Evolutionary conservation across 2,113 vertebrate genomes (phyloP), one percentile per base, ranked within the genome.

Genomic region (Porphyrio hochstetteri): DNA sequence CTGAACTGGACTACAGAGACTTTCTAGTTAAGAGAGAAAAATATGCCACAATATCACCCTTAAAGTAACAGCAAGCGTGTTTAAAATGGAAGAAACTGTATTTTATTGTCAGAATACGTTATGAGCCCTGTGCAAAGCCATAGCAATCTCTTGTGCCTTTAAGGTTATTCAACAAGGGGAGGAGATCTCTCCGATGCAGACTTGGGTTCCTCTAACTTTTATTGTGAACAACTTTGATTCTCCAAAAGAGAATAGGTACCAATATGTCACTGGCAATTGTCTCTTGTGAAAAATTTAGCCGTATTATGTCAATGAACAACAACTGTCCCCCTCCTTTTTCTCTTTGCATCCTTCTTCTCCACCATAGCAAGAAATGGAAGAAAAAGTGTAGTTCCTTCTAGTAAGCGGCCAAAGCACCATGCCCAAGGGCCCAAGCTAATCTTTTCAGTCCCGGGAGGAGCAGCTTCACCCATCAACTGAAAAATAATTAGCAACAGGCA

Each of bases 331-430:
- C 7, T 2, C 10, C 23, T 16, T 18, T 83, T 29, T 86, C 29
- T 68, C 11, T 53, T 28, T 33, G 42, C 18, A 6, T 9, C 14
- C 19, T n/a, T 56, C 55, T 33, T 38, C 23, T 15, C 20, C 20
- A 38, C 6, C 15, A 38, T 0, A 56, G 16, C 15, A 68, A n/a
- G 27, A 42, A 59, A 29, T 3, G 76, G 21, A 46, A 86, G 24
- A 35, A 42, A 55, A 82, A 78, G 16, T 2, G 14, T 2, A 13
- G 7, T 31, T 79, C 53, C 15, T 38, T 52, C 48, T 42, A 23
- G 1, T 2, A 48, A 69, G 33, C 0, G 8, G 33, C 27, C 53
- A 28, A 50, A 61, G 2, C 3, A 0, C 23, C 7, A 3, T 46
- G 59, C 25, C 63, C 10, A 7, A 46, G 6, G 40, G 19, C 57